phyloP scores from a whole-genome alignment of 2,797 vertebrate species.

The Dermochelys coriacea region DNA sequence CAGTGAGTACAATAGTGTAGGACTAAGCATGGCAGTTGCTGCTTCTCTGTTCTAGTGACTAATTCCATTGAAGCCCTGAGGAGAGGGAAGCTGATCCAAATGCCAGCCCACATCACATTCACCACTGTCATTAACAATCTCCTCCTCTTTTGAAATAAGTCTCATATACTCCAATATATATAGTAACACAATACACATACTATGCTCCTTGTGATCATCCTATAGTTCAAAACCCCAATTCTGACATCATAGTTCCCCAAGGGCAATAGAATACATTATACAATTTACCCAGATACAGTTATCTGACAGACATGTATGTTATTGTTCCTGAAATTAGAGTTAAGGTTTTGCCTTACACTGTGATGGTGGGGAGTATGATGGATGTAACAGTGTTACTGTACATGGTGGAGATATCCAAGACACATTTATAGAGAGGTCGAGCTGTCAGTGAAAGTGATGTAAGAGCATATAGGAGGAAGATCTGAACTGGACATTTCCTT shows the following conservation, averaged over 20 bases:
- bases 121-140: background rate
- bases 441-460: background rate
- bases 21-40: background rate
- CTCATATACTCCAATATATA: background rate
- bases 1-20: background rate
- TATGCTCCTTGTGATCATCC: background rate
- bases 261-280: background rate
- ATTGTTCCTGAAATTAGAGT: background rate
- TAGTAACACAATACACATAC: background rate
- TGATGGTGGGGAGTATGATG: background rate
- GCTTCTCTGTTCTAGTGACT: background rate
- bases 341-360: background rate
- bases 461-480: background rate
- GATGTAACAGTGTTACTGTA: background rate
- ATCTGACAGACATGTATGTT: background rate
- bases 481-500: background rate
- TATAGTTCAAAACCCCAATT: background rate
- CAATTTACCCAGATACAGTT: fast-evolving
- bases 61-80: background rate
- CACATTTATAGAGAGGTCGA: background rate
- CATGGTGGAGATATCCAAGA: background rate
- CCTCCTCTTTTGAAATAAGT: background rate
- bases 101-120: background rate
- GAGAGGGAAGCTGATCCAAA: background rate
- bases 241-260: background rate